A percentile compares a stretch with the other conserved stretches of the same genome.
phyloP scores from a whole-genome alignment of 2,888 invertebrate genomes.

The Eupithecia tripunctaria region DNA sequence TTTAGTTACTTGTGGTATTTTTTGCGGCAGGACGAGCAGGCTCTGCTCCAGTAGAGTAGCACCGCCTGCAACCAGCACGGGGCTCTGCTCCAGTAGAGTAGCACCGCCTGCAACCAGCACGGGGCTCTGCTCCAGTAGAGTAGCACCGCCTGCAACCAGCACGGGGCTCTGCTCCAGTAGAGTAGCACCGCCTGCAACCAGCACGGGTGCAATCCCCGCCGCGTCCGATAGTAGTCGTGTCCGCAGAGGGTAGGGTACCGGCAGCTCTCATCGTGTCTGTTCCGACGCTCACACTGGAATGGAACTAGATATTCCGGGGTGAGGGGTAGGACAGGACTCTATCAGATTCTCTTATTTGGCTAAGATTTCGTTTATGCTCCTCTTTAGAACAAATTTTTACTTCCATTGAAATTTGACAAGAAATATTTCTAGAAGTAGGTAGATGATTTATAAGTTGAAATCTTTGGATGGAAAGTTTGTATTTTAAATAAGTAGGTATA shows the following conservation, averaged over 20 bases:
- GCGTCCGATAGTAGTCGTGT: background rate
- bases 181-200: no score
- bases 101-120: no score
- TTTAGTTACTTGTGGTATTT: no score
- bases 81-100: no score
- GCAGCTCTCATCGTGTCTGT: background rate
- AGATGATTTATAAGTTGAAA: slow-evolving; percentile 26
- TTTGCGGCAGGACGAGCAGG: no score
- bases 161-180: no score
- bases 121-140: no score
- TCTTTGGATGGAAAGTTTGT: slow-evolving; percentile 63
- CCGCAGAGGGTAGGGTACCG: no score
- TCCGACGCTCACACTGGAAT: background rate
- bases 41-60: no score
- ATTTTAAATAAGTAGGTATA: slow-evolving; percentile 44
- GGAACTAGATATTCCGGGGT: background rate
- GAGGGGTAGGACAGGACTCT: background rate
- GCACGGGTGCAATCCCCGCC: background rate
- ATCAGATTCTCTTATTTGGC: background rate
- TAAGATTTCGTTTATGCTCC: background rate
- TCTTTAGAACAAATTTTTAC: background rate
- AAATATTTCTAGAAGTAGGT: background rate
- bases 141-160: no score
- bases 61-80: no score
- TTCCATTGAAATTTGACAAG: background rate